A percentile compares a stretch with the other conserved stretches of the same genome.
Conservation (phyloP, 2,113 vertebrate species). For the Gracilinanus agilis region DNA sequence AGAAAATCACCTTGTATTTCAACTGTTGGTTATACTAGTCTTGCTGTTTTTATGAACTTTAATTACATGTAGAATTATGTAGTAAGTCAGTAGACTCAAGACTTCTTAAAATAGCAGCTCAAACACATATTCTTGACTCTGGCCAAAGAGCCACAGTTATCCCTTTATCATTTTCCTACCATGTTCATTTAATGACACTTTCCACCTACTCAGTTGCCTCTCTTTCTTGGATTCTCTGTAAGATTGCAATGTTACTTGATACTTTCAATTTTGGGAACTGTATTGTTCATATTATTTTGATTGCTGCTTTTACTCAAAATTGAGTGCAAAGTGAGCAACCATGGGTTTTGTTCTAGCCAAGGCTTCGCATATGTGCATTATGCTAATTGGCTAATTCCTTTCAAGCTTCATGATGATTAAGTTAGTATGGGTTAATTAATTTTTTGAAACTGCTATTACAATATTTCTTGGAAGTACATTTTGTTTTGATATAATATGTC, state of each 20-base stretch:
- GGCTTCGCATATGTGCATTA: slow-evolving; percentile 36
- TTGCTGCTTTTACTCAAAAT: slow-evolving; percentile 27
- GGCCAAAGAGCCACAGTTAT: neutral
- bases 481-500: slow-evolving; percentile 31
- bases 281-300: neutral
- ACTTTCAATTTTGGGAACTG: neutral
- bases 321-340: slow-evolving; percentile 14
- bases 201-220: neutral
- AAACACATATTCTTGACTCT: neutral
- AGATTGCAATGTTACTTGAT: neutral
- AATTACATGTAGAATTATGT: neutral
- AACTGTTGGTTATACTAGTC: neutral
- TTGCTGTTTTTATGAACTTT: slow-evolving; percentile 19
- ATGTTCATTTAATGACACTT: neutral
- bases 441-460: slow-evolving; percentile 53
- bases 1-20: slow-evolving; percentile 45
- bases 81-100: neutral
- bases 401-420: slow-evolving; percentile 59
- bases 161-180: slow-evolving; percentile 22
- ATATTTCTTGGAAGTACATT: slow-evolving; percentile 49
- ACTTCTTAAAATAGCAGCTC: neutral
- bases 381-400: slow-evolving; percentile 43
- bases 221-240: neutral
- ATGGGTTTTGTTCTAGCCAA: slow-evolving; percentile 25
- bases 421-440: slow-evolving; percentile 53